Percentiles rank a stretch among this genome's conserved stretches.
Conservation (phyloP, 2,113 vertebrate genomes). For the Halichoerus grypus region DNA sequence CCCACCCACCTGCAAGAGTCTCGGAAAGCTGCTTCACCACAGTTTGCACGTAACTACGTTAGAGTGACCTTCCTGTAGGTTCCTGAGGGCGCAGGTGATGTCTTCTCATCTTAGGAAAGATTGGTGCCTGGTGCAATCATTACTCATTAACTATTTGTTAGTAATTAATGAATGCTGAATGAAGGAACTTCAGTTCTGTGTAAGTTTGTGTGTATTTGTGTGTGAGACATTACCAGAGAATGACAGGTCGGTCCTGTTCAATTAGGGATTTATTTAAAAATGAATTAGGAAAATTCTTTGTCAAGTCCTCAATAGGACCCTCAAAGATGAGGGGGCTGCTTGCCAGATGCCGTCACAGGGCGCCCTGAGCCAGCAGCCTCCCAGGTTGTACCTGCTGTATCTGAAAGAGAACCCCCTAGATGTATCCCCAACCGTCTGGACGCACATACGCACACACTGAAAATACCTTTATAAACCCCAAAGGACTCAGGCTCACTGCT, state of each 20-base stretch:
- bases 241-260: neutral
- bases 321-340: neutral
- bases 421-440: neutral
- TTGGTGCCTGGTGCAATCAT: neutral
- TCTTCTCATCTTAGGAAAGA: conserved; percentile 1
- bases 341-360: neutral
- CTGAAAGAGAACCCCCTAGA: neutral
- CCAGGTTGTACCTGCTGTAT: neutral
- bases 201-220: neutral
- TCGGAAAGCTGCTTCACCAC: neutral
- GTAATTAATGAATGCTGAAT: neutral
- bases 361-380: rapidly evolving
- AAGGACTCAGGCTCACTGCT: neutral
- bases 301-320: neutral
- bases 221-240: neutral
- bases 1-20: neutral
- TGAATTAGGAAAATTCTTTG: conserved; percentile 1
- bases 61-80: neutral
- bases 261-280: neutral
- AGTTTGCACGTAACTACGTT: rapidly evolving
- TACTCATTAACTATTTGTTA: conserved; percentile 17
- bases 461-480: neutral
- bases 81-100: neutral
- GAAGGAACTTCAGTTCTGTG: neutral
- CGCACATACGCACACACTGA: neutral